These are phyloP conservation scores for Phrixothrix hirtus DNA, from an alignment of 2,888 invertebrate species.

Conservation along the genomic window DNA sequence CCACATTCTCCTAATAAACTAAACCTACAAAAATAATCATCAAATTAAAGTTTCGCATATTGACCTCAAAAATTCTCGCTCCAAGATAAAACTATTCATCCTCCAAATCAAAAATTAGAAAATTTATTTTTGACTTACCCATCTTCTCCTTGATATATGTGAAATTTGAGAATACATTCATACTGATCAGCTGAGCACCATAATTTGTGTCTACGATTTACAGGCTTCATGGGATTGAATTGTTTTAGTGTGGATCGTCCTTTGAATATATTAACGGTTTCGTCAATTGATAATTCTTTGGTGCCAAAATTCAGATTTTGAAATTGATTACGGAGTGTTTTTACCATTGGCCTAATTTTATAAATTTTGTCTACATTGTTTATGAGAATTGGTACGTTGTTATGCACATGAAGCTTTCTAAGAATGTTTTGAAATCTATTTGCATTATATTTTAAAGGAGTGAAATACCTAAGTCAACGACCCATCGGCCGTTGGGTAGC, in stretches of 20 bases:
- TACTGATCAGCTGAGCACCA: slow-evolving; percentile 1
- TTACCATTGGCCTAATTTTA: neutral
- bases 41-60: neutral
- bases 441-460: too few species aligned
- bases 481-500: too few species aligned
- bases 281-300: neutral
- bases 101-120: neutral
- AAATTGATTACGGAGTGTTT: neutral
- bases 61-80: neutral
- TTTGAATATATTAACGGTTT: neutral
- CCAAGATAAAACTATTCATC: neutral
- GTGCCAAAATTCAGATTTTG: neutral
- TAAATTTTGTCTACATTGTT: neutral
- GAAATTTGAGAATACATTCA: too few species aligned
- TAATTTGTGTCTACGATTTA: neutral
- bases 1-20: neutral
- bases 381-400: neutral
- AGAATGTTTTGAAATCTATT: neutral
- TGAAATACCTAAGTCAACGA: too few species aligned
- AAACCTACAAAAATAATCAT: neutral
- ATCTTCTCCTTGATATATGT: too few species aligned
- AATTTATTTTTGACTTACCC: neutral
- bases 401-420: neutral
- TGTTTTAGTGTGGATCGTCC: slow-evolving; percentile 1
- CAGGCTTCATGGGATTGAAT: slow-evolving; percentile 1